Conservation (phyloP, 2,113 vertebrate species). For the Capricornis sumatraensis region DNA sequence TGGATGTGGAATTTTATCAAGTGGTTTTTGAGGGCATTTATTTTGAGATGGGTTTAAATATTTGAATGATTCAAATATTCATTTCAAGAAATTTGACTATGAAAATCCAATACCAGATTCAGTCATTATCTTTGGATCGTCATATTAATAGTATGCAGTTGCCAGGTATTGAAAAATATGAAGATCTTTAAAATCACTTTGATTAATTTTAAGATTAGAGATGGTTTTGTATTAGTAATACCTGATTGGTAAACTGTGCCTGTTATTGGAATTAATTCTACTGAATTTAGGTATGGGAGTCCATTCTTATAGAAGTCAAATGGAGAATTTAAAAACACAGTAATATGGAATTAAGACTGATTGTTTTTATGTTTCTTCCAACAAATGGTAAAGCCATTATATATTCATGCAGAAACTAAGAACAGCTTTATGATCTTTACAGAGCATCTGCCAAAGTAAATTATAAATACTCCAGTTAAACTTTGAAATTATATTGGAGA, state of each 20-base stretch:
- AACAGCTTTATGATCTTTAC: slow-evolving; percentile 43
- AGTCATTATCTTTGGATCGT: background rate
- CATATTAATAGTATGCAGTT: background rate
- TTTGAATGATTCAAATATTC: background rate
- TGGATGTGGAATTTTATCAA: background rate
- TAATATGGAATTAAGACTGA: slow-evolving; percentile 40
- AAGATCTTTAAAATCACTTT: slow-evolving; percentile 6
- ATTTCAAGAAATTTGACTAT: background rate
- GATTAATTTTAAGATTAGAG: background rate
- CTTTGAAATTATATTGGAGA: slow-evolving; percentile 44
- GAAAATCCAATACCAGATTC: background rate
- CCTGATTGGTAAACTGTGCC: background rate
- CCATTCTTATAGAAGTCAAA: background rate
- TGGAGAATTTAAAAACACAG: background rate
- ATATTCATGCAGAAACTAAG: slow-evolving; percentile 51
- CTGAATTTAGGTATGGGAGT: background rate
- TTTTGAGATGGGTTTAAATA: background rate
- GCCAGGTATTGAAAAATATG: background rate
- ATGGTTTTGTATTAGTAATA: background rate
- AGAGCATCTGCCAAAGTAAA: slow-evolving; percentile 49
- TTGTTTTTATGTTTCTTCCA: slow-evolving; percentile 40
- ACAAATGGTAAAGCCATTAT: slow-evolving; percentile 52
- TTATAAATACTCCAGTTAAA: slow-evolving; percentile 67
- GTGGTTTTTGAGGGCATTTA: background rate
- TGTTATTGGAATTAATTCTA: slow-evolving; percentile 18